These are phyloP conservation scores for Chinchilla lanigera DNA, from an alignment of 2,113 vertebrate genomes.

Conservation along the genomic window DNA sequence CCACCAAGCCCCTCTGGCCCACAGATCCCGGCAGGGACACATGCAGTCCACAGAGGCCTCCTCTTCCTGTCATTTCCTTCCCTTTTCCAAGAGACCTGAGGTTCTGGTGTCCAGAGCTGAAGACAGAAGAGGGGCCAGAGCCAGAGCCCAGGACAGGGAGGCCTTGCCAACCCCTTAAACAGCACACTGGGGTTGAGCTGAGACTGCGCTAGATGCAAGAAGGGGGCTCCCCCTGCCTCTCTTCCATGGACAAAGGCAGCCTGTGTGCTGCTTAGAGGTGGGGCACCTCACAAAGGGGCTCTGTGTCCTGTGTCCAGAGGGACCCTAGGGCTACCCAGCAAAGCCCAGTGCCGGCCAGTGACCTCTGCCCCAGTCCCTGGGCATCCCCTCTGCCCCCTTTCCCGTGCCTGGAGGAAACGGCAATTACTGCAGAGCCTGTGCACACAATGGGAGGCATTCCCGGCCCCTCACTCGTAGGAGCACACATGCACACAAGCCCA, in stretches of 20 bases:
- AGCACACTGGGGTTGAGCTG: slow-evolving; percentile 50
- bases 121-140: neutral
- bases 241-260: slow-evolving; percentile 69
- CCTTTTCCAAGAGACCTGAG: slow-evolving; percentile 18
- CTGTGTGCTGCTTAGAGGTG: slow-evolving; percentile 43
- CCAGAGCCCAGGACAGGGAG: neutral
- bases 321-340: slow-evolving; percentile 52
- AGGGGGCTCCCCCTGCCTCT: neutral
- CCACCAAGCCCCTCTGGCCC: neutral
- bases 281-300: neutral
- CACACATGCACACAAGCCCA: neutral
- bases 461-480: neutral
- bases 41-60: neutral
- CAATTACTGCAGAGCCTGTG: neutral
- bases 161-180: neutral
- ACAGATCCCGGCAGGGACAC: neutral
- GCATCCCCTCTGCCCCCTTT: slow-evolving; percentile 24
- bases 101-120: neutral
- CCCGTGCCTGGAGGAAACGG: slow-evolving; percentile 40
- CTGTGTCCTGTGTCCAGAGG: slow-evolving; percentile 71
- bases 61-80: neutral
- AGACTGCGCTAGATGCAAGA: slow-evolving; percentile 42
- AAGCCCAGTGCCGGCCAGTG: slow-evolving; percentile 35
- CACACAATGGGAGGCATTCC: neutral
- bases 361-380: slow-evolving; percentile 64